Evolutionary conservation across 2,797 vertebrate genomes (phyloP), one percentile per base, ranked within the genome.

Genomic region (Melanotaenia nigrans): DNA sequence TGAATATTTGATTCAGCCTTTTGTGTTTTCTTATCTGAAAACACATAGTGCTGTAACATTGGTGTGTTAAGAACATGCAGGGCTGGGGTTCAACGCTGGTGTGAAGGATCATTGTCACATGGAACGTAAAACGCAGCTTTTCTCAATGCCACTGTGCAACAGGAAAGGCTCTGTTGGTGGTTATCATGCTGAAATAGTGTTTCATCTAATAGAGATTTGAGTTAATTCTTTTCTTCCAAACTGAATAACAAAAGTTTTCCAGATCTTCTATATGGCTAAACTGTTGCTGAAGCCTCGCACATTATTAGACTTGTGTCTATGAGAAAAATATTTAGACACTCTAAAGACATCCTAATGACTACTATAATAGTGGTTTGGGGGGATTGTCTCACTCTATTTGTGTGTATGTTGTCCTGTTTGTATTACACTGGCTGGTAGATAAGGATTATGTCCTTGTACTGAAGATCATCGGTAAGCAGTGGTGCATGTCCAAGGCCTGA

Each of bases 1-100:
- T 75, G 84, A 90, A 89, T 91, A 87, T 91, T 88, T 88, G 77
- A 90, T 90, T 88, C 78, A 14, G 78, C 57, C 83, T 79, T 84
- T 86, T 84, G 85, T 85, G 71, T 78, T 89, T 85, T 71, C 80
- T 87, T 89, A 90, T 92, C 87, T 84, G 75, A 71, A 81, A 87
- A 78, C 70, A 76, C 76, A 78, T 79, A 85, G 78, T 65, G 80
- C 72, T 22, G 61, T 83, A 82, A 78, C 83, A 83, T 78, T 63
- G 81, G 56, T 65, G 79, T 40, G 68, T 76, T 82, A 64, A 81
- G 63, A 70, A 68, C 78, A 74, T 22, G 83, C 68, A 68, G 73
- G 22, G 73, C 38, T 3, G 59, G 63, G 67, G 62, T 68, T 83
- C 63, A 74, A 16, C 0, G 47, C 61, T 63, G 64, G 25, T 10